A percentile compares a stretch with the other conserved stretches of the same genome.
Conservation (phyloP, 2,797 vertebrate species). For the Schizopygopsis malacanthus region DNA sequence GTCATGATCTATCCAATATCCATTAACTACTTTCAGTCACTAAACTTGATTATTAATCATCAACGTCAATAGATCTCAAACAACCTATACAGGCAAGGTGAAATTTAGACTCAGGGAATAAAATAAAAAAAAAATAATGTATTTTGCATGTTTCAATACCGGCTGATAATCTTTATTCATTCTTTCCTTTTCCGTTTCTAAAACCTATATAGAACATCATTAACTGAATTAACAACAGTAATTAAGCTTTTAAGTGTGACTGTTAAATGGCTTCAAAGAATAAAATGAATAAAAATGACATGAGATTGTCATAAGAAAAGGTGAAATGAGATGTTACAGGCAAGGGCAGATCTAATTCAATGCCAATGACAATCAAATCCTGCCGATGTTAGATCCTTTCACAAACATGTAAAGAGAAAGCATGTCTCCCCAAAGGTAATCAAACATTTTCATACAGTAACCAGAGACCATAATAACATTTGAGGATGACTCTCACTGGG, state of each 20-base stretch:
- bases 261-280: not conserved
- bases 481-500: not conserved
- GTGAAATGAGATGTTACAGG: not conserved
- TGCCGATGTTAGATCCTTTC: conserved; percentile 3
- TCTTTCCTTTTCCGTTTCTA: not conserved
- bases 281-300: not conserved
- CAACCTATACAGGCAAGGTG: not conserved
- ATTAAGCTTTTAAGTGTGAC: not conserved
- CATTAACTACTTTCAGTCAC: not conserved
- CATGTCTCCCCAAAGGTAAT: not conserved
- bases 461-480: not conserved
- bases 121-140: too few relatives aligned
- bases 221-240: not conserved
- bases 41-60: not conserved
- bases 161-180: not conserved
- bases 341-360: not conserved
- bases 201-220: not conserved
- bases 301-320: not conserved
- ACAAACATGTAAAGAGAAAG: not conserved
- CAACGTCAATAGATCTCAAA: not conserved
- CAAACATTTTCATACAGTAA: not conserved
- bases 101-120: not conserved
- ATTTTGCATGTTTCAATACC: not conserved
- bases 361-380: conserved; percentile 9
- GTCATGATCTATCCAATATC: not conserved